Percentiles rank a stretch among this genome's conserved stretches.
These are phyloP conservation scores for Tenebrosternarchus preto DNA, from an alignment of 2,113 vertebrate genomes.

Conservation along the genomic window DNA sequence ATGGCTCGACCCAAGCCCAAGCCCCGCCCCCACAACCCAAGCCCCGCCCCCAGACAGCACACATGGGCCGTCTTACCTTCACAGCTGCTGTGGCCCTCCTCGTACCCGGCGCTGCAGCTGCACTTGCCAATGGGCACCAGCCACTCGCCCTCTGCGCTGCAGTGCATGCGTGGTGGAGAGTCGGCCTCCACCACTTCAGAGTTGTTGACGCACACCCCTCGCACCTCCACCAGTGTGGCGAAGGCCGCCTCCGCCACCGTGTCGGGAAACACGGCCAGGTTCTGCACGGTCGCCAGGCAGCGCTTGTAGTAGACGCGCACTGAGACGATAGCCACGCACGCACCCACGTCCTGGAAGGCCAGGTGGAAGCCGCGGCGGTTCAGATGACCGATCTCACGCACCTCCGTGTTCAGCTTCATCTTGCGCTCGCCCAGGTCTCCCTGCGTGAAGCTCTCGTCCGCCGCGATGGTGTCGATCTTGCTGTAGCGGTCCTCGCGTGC, in stretches of 20 bases:
- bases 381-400: constrained; percentile 92
- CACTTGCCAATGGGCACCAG: constrained; percentile 94
- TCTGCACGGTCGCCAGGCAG: constrained; percentile 85
- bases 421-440: constrained; percentile 94
- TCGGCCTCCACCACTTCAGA: constrained; percentile 86
- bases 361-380: constrained; percentile 91
- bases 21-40: too few species aligned
- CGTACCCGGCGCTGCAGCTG: constrained; percentile 90
- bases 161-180: constrained; percentile 93
- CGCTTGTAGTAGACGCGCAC: constrained; percentile 96
- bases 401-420: constrained; percentile 98
- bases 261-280: constrained; percentile 89
- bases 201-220: constrained; percentile 87
- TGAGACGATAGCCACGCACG: constrained; percentile 92
- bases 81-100: constrained; percentile 91
- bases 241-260: constrained; percentile 90
- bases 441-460: constrained; percentile 97
- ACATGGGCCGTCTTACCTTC: constrained; percentile 78
- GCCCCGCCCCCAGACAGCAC: too few species aligned
- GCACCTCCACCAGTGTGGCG: constrained; percentile 90
- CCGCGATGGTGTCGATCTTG: constrained; percentile 95
- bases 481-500: constrained; percentile 79
- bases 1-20: too few species aligned
- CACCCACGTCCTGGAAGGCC: constrained; percentile 95
- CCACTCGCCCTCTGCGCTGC: constrained; percentile 96